phyloP scores from a whole-genome alignment of 1,140 invertebrate species.

The Brachionus paranguensis region DNA sequence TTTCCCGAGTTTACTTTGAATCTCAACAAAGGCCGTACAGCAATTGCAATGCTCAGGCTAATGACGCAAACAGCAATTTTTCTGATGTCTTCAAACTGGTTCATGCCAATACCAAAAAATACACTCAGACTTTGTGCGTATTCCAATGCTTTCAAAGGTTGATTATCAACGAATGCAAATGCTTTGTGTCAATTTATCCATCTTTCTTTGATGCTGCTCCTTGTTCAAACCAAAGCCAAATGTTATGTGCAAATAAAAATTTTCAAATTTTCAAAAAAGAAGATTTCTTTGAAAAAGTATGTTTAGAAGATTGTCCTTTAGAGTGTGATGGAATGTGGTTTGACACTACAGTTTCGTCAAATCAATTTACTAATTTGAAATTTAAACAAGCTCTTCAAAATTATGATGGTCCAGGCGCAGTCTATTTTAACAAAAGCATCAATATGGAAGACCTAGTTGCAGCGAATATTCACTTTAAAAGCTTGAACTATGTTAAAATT shows the following conservation, averaged over 20 bases:
- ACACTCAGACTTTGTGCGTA: neutral
- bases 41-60: neutral
- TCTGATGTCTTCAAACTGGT: neutral
- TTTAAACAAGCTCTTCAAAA: neutral
- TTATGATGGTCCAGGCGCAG: neutral
- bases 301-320: neutral
- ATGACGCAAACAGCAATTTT: neutral
- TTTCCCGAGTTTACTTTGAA: neutral
- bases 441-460: neutral
- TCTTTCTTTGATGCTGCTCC: neutral
- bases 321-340: neutral
- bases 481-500: neutral
- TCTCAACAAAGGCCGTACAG: conserved; percentile 2
- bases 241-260: neutral
- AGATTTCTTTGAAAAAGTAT: neutral
- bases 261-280: neutral
- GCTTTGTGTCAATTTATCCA: neutral
- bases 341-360: neutral
- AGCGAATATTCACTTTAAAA: neutral
- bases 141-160: neutral
- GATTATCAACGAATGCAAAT: neutral
- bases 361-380: neutral
- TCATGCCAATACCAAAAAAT: neutral
- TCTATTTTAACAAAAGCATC: neutral
- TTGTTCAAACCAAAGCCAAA: neutral